Evolutionary conservation across 2,113 vertebrate species (phyloP).

Genomic region (Urocynchramus pylzowi): DNA sequence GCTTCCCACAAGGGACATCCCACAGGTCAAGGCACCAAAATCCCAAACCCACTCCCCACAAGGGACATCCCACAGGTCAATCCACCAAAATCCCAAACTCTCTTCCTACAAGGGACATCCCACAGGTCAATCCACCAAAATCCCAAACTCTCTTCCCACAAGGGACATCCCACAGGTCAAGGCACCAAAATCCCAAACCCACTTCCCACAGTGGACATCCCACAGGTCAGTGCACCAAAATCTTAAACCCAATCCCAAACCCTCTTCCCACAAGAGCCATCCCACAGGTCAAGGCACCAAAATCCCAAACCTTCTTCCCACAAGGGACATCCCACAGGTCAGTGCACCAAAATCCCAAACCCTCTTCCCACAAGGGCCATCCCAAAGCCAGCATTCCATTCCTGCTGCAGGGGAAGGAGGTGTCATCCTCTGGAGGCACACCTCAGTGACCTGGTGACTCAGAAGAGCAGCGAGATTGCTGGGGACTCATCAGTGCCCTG

Average conservation of each 20-base stretch:
- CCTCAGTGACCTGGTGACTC: neutral
- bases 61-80: neutral
- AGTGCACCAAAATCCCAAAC: neutral
- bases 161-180: neutral
- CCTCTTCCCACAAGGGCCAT: neutral
- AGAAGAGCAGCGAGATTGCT: accelerated
- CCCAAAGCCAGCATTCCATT: neutral
- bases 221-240: neutral
- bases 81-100: neutral
- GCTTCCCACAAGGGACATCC: neutral
- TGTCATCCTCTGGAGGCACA: accelerated
- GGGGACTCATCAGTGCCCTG: accelerated
- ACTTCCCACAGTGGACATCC: neutral
- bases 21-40: neutral
- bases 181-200: neutral
- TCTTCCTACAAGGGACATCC: neutral
- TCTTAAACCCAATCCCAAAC: neutral
- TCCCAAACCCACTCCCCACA: neutral
- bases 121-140: neutral
- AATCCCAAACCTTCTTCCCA: neutral
- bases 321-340: neutral
- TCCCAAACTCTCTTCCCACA: neutral
- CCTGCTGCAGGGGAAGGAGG: neutral
- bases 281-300: neutral
- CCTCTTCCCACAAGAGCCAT: neutral